Evolutionary conservation across 30 jellyfish, hydroid and myxozoan species (phyloP), one percentile per base, ranked within the genome.

Genomic region (Aurelia coerulea): DNA sequence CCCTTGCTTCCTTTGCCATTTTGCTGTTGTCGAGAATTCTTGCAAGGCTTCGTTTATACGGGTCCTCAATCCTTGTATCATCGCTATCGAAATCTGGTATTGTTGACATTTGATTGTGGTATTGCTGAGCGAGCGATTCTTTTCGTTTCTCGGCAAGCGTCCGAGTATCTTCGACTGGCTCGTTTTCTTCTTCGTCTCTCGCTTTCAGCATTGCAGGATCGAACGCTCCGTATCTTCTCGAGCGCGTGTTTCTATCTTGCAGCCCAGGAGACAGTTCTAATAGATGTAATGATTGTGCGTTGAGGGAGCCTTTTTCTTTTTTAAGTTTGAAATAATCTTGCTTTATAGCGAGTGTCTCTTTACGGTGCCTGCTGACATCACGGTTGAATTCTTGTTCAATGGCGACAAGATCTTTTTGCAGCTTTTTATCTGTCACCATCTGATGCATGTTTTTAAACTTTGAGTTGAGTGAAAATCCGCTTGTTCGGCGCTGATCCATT

Each of bases 141-240:
- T 53, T 71, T 29, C 92, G 92, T 18, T 73, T 73, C 42, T 83
- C 92, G n/a, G 86, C 76, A 73, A 83, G 53, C 5, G 92, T 69
- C 14, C 92, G 81, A 18, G 51, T 83, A 42, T 83, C 92, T 49
- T 34, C 86, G 42, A 35, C 75, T 14, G 83, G 85, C 16, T 66
- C 60, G 72, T 16, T 51, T 15, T 62, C 82, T 41, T 69, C 88
- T 11, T 85, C 94, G 78, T 85, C 94, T 34, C 81, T 74, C 53
- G 94, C 94, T 52, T 85, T 85, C 16, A 74, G 65, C 94, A 85
- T 64, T 2, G 94, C 94, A 3, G 94, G 88, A 39, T 85, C 94
- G 71, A 62, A 85, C 7, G 68, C 76, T 2, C 94, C 94, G 64
- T 46, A 85, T 49, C 94, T 65, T 51, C 83, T 64, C 31, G 88